Evolutionary conservation across 2,888 invertebrate species (phyloP), one percentile per base, ranked within the genome.

Genomic region (Adelphocoris suturalis): DNA sequence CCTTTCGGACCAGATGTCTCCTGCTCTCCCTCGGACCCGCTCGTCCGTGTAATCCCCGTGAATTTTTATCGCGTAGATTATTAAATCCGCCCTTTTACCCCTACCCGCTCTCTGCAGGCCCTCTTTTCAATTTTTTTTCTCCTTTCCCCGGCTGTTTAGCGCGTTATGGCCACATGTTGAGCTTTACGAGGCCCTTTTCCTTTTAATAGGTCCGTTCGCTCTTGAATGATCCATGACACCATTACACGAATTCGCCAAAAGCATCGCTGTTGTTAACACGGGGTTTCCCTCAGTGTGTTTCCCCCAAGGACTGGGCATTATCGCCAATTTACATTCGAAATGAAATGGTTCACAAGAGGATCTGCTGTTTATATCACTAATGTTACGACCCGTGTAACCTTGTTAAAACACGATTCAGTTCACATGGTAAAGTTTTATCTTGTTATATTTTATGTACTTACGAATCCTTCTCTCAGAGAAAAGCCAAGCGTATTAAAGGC

Each of bases 151-250:
- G 88, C 88, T 88, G 88, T 88, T 88, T 88, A 88, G 80, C 88
- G 80, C 88, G 88, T 88, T 88, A 88, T 88, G 88, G 80, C 88
- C 88, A 88, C 88, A 88, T 88, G 88, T 88, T 88, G 88, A 88
- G 80, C 78, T 88, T 88, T 88, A 88, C 88, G 88, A 88, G 86
- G 76, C 76, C 68, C 47, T 52, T 80, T 55, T 28, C 68, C 27
- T 23, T 85, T 85, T 85, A 85, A 85, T 61, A 46, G 85, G 85
- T 46, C 88, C 80, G 78, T 88, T 78, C 88, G 78, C 57, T 46
- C 88, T 52, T 78, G 88, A 48, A 76, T 88, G 88, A 88, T 88
- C 88, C 76, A 88, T 80, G 88, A 88, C 88, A 52, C 88, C 88
- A 88, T 88, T 88, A 88, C 19, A 28, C 57, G 88, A 52, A 78